phyloP scores from a whole-genome alignment of 2,888 invertebrate genomes.

The Pecten maximus region DNA sequence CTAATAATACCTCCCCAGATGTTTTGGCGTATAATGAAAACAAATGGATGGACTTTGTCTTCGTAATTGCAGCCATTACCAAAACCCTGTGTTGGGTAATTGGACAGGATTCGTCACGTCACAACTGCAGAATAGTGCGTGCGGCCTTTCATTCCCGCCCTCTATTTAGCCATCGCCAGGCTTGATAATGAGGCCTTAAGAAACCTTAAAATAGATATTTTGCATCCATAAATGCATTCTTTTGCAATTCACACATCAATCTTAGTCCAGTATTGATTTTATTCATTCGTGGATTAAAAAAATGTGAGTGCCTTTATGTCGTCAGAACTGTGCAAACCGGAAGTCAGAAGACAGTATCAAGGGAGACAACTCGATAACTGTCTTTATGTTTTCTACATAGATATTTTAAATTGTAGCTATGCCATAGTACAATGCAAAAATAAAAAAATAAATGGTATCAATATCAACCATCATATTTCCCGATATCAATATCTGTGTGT shows the following conservation, averaged over 20 bases:
- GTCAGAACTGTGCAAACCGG: too few relatives aligned
- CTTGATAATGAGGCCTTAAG: neutral
- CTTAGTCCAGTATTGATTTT: neutral
- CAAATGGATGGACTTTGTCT: slow-evolving; percentile 13
- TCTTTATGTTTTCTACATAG: too few relatives aligned
- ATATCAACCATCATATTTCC: too few relatives aligned
- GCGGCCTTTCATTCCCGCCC: neutral
- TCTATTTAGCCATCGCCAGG: neutral
- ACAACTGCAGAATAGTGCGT: slow-evolving; percentile 4
- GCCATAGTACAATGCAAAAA: too few relatives aligned
- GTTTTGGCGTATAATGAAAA: neutral
- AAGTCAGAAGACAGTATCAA: neutral
- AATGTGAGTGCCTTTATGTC: neutral
- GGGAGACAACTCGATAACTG: neutral
- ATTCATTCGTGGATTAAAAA: neutral
- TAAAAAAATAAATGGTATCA: too few relatives aligned
- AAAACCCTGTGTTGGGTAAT: neutral
- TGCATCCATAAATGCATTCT: neutral
- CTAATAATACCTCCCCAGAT: slow-evolving; percentile 24
- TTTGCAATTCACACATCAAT: neutral
- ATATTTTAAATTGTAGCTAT: too few relatives aligned
- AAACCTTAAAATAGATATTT: neutral
- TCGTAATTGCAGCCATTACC: neutral
- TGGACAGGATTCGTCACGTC: neutral
- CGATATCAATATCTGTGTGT: too few relatives aligned